phyloP scores from a whole-genome alignment of 2,888 invertebrate genomes.

The Cordilura impudica region DNA sequence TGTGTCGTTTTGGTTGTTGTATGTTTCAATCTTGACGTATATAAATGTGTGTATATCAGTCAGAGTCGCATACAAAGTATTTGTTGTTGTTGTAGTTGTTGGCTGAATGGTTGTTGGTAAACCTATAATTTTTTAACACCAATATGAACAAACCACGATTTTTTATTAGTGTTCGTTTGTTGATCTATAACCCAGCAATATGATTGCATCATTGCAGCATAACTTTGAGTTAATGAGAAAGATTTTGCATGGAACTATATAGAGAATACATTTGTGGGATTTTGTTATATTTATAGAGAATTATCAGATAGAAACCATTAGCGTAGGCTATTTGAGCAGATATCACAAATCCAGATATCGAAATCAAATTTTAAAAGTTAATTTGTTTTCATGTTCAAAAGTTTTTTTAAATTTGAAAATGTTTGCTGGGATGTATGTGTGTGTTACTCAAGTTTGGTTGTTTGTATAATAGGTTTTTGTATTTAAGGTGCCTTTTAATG shows the following conservation, averaged over 20 bases:
- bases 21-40: slow-evolving; percentile 57
- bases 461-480: slow-evolving; percentile 49
- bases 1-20: slow-evolving; percentile 45
- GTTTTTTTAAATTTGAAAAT: not conserved
- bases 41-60: slow-evolving; percentile 60
- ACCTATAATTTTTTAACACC: slow-evolving; percentile 63
- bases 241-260: too few relatives aligned
- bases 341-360: too few relatives aligned
- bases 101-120: slow-evolving; percentile 59
- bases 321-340: too few relatives aligned
- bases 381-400: slow-evolving; percentile 6
- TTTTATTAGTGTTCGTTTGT: not conserved
- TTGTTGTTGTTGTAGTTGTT: slow-evolving; percentile 43
- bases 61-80: slow-evolving; percentile 45
- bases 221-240: too few relatives aligned
- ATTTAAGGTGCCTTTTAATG: slow-evolving; percentile 62
- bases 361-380: too few relatives aligned
- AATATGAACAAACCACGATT: slow-evolving; percentile 53
- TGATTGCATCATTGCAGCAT: too few relatives aligned
- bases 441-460: not conserved
- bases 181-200: not conserved
- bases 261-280: too few relatives aligned
- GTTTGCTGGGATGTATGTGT: not conserved
- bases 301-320: too few relatives aligned
- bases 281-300: too few relatives aligned